These are phyloP conservation scores for Muscicapa comitata DNA, from an alignment of 2,797 vertebrate species.

Conservation along the genomic window DNA sequence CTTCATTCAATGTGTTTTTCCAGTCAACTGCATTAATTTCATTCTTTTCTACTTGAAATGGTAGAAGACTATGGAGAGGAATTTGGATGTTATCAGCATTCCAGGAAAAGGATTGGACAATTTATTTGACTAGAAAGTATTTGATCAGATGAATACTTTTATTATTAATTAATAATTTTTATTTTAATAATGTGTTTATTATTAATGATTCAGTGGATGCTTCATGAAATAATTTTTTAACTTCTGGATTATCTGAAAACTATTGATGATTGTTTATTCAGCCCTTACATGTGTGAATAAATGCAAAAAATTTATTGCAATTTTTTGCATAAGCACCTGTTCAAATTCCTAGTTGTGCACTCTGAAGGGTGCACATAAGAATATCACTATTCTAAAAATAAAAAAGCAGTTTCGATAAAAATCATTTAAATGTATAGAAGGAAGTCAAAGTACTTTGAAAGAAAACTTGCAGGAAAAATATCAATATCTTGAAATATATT, in stretches of 20 bases:
- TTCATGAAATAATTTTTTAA: not conserved
- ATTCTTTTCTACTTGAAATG: not conserved
- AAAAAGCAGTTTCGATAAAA: not conserved
- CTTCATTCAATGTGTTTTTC: not conserved
- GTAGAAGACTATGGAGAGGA: not conserved
- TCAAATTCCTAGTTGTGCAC: not conserved
- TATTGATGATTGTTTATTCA: not conserved
- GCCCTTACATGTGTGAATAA: not conserved
- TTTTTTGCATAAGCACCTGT: not conserved
- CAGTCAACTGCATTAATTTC: not conserved
- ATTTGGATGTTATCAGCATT: not conserved
- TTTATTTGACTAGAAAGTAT: not conserved
- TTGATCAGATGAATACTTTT: not conserved
- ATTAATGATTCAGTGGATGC: not conserved
- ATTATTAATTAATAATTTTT: not conserved
- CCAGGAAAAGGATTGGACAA: not conserved
- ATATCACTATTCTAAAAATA: not conserved
- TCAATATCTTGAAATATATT: not conserved
- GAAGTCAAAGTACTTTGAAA: not conserved
- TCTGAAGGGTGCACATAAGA: not conserved
- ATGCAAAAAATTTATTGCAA: not conserved
- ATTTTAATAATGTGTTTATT: not conserved
- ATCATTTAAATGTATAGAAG: not conserved
- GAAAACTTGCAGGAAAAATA: not conserved
- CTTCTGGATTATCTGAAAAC: not conserved